These are phyloP conservation scores for Galeopsomyia nigrocyanea DNA, from an alignment of 2,888 invertebrate species.

Conservation along the genomic window DNA sequence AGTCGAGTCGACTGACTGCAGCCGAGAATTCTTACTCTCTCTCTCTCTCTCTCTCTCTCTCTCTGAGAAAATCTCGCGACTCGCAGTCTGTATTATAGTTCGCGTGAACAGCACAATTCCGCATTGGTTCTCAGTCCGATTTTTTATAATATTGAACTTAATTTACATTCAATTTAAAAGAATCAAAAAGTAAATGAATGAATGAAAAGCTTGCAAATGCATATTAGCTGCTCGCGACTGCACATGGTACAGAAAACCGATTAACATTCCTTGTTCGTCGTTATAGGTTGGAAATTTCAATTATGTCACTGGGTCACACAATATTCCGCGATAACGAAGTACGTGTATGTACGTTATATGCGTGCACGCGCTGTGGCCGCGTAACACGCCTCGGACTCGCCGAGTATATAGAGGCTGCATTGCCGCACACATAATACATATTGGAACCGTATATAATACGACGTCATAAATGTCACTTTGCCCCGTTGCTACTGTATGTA, in stretches of 20 bases:
- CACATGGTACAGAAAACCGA: slow-evolving; percentile 10
- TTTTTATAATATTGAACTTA: no score
- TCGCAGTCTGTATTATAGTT: no score
- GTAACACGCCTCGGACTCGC: background rate
- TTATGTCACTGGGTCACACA: slow-evolving; percentile 40
- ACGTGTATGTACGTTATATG: background rate
- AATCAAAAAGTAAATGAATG: no score
- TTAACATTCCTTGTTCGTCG: slow-evolving; percentile 12
- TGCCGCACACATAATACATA: no score
- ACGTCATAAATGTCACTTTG: slow-evolving; percentile 18
- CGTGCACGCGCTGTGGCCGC: background rate
- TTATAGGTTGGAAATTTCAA: slow-evolving; percentile 27
- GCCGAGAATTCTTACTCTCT: background rate
- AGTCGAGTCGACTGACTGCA: background rate
- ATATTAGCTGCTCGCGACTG: background rate
- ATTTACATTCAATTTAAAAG: no score
- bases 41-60: slow-evolving; percentile 1
- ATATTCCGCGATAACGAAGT: slow-evolving; percentile 27
- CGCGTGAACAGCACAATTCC: no score
- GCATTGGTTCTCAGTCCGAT: no score
- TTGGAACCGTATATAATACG: background rate
- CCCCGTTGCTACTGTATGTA: background rate
- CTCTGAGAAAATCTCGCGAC: slow-evolving; percentile 8
- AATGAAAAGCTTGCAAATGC: background rate
- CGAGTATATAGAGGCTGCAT: background rate